Evolutionary conservation across 2,113 vertebrate genomes (phyloP).

Genomic region (Chaetura pelagica): DNA sequence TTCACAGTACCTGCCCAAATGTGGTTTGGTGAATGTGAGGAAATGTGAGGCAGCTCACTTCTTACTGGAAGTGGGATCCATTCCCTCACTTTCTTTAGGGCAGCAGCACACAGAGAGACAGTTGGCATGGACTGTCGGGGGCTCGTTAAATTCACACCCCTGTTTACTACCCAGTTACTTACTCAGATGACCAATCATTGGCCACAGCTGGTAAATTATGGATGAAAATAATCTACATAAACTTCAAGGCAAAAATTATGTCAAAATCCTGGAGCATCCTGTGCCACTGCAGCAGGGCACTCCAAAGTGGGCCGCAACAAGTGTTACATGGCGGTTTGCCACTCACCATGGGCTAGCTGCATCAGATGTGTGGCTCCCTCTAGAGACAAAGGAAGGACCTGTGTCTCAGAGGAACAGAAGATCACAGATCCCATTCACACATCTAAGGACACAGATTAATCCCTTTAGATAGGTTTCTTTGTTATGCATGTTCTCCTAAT

Average conservation of each 20-base stretch:
- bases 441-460: background rate
- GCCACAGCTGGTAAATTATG: background rate
- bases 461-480: background rate
- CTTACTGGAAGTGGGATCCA: background rate
- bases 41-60: background rate
- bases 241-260: background rate
- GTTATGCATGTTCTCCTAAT: background rate
- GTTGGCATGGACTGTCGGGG: accelerated
- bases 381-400: background rate
- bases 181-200: background rate
- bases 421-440: background rate
- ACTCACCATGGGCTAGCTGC: background rate
- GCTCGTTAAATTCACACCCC: background rate
- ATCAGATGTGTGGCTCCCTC: background rate
- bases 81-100: background rate
- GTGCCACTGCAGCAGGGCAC: background rate
- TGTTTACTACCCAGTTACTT: background rate
- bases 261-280: background rate
- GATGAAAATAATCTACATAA: background rate
- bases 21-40: background rate
- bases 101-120: background rate
- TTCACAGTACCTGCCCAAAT: background rate
- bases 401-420: background rate
- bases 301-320: background rate
- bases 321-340: background rate